phyloP scores from a whole-genome alignment of 2,797 vertebrate genomes.

The Tadarida brasiliensis region DNA sequence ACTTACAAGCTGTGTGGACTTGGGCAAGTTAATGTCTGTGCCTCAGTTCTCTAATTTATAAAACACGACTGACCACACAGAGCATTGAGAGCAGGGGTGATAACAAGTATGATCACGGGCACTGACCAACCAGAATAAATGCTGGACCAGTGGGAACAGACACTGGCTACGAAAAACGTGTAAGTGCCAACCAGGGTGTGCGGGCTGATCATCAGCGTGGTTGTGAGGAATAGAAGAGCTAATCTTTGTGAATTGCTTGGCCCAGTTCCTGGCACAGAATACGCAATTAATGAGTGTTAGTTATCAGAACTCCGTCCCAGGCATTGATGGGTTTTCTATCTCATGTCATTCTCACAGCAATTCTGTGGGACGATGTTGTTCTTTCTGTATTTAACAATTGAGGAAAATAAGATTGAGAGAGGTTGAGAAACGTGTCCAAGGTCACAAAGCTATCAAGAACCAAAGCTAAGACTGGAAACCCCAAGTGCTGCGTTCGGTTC shows the following conservation, averaged over 20 bases:
- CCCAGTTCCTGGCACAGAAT: background rate
- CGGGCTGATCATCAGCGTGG: background rate
- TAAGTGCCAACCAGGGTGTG: background rate
- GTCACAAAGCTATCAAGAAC: background rate
- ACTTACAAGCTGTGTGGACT: background rate
- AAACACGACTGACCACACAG: background rate
- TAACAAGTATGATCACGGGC: background rate
- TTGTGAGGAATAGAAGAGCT: background rate
- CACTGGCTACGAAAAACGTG: background rate
- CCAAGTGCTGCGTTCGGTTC: background rate
- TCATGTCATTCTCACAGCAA: conserved; percentile 18
- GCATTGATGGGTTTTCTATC: background rate
- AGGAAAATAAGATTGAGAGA: background rate
- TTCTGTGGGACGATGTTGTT: background rate
- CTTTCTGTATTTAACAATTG: background rate
- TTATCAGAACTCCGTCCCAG: background rate
- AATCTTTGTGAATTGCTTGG: background rate
- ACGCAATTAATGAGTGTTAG: background rate
- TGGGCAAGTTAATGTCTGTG: background rate
- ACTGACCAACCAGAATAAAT: background rate
- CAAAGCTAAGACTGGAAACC: conserved; percentile 8
- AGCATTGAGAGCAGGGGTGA: background rate
- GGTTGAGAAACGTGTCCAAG: background rate
- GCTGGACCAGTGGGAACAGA: background rate
- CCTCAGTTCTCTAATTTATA: background rate